Base-by-base conservation (phyloP, 2,113 vertebrate genomes). In the Ardeotis arabs region DNA sequence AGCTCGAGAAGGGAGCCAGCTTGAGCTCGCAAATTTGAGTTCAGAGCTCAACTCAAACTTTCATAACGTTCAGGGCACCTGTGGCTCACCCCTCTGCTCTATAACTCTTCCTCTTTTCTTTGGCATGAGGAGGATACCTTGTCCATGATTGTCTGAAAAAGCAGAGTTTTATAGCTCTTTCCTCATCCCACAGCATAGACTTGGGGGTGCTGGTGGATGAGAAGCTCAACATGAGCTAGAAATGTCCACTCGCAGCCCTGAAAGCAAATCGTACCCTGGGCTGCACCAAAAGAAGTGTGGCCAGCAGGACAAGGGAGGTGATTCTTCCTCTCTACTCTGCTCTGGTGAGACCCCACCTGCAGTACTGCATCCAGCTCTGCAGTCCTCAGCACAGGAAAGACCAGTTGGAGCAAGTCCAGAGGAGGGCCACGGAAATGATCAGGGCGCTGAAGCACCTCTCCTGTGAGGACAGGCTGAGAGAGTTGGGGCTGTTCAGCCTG, bases 211-310 rank as follows among this genome's bases (percentile, higher is more conserved):
- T 59, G 8, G 16, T 55, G 17, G 7, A 28, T 47, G 39, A 87
- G 60, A 87, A 58, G 15, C 10, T 37, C 16, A 27, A 59, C 37
- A 10, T 44, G 41, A 44, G 41, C 41, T 44, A 44, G 41, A 44
- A 39, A 19, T 5, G 19, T 60, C 24, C 0, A 2, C 33, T 27
- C 1, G 0, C 9, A 55, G n/a, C 5, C 27, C 23, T 52, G 64
- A 78, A 82, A 21, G 5, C 15, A 27, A 41, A 10, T 3, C 0
- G 0, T 22, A 18, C 7, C 28, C 35, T 49, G 9, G 28, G 14
- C 52, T 85, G 3, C 18, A 35, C 45, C 18, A 20, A 35, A 25
- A 69, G 9, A 6, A 72, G 6, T 0, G 1, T 41, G 47, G 3
- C 22, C 31, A 76, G 49, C 8, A 75, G 25, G 19, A 17, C 2